phyloP scores from a whole-genome alignment of 2,888 invertebrate species.

The Leucophenga montana region DNA sequence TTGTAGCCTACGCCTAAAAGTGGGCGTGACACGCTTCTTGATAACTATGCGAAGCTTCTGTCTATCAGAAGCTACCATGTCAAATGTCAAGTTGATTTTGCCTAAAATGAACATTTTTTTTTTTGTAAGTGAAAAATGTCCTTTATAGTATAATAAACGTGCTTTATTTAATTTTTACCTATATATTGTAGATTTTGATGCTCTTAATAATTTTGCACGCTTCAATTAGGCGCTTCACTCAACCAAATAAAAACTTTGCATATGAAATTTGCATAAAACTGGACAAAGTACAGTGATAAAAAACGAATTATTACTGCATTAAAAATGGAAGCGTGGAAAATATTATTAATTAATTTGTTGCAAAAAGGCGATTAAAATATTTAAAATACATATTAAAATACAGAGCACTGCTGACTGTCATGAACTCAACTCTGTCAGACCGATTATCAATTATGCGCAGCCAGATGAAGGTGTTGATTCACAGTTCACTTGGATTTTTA shows the following conservation, averaged over 20 bases:
- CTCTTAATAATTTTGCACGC: not conserved
- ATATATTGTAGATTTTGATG: not conserved
- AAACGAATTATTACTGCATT: slow-evolving; percentile 12
- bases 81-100: too few relatives aligned
- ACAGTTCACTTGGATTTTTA: too few relatives aligned
- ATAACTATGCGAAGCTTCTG: too few relatives aligned
- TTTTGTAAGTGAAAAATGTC: too few relatives aligned
- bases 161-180: too few relatives aligned
- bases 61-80: too few relatives aligned
- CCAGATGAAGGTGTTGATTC: not conserved
- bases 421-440: not conserved
- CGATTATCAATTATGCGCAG: not conserved
- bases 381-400: slow-evolving; percentile 1
- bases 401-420: too few relatives aligned
- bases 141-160: too few relatives aligned
- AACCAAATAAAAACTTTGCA: not conserved
- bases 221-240: not conserved
- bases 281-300: not conserved
- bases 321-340: not conserved
- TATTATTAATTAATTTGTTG: slow-evolving; percentile 1
- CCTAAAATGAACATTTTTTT: too few relatives aligned
- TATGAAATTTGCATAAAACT: not conserved
- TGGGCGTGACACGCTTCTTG: too few relatives aligned
- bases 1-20: too few relatives aligned
- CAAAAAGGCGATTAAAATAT: not conserved